Base-by-base conservation (phyloP, 2,113 vertebrate species). In the Rhabdomys dilectus region DNA sequence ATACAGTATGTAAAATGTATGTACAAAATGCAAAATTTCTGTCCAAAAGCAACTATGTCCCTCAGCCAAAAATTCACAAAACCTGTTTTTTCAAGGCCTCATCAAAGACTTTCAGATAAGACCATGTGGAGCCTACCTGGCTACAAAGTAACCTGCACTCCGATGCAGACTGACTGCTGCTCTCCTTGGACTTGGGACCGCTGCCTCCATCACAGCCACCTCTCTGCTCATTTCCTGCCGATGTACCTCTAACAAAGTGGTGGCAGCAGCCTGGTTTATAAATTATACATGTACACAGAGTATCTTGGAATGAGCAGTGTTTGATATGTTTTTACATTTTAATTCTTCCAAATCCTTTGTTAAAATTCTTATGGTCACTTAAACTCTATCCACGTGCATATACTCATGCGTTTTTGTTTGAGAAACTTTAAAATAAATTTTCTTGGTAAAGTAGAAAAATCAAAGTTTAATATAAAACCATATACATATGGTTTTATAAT, bases 1-100 rank as follows among this genome's bases (percentile, higher is more conserved):
- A 99, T 99, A 99, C 99, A 99, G 99, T 99, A 99, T 99, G 99
- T 99, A 99, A 99, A 99, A 99, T 91, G 99, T 99, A 99, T 99
- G 99, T 99, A 99, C 99, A 99, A 99, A 99, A 99, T 99, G 99
- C 99, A 99, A 99, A 99, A 99, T 99, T 26, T 13, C 45, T 36
- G 13, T 51, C 48, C 31, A 70, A 10, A 58, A 81, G 29, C 58
- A 62, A 64, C 58, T 42, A 62, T 39, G 15, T 45, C 82, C 82
- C 39, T 62, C 26, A 17, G 39, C 31, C 31, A 88, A 68, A 70
- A 70, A 53, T 24, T n/a, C 64, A 88, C 34, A 88, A 88, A 51
- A 62, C 3, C 42, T 88, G 45, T 6, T 53, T 3, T 3, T 36
- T 70, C 45, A n/a, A n/a, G 16, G 11, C 34, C 51, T 22, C 3